A percentile compares a stretch with the other conserved stretches of the same genome.
phyloP scores from a whole-genome alignment of 2,888 invertebrate genomes.

The Drosophila suboccidentalis region DNA sequence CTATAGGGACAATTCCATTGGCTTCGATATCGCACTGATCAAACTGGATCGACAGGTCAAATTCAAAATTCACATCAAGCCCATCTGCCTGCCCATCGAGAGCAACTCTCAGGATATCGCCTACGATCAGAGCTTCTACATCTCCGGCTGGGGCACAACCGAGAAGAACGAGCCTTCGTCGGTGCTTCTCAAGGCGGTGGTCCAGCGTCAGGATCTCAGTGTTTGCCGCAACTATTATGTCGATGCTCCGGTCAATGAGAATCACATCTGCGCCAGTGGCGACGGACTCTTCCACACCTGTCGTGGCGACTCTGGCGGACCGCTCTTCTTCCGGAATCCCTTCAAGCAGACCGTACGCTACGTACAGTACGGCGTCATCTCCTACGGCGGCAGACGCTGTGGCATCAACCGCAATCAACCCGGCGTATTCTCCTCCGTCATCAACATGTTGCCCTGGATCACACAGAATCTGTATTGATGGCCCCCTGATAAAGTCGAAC shows the following conservation, averaged over 20 bases:
- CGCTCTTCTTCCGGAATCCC: constrained; percentile 62
- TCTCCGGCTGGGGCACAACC: constrained; percentile 83
- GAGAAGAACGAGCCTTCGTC: constrained; percentile 54
- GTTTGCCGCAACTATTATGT: constrained; percentile 70
- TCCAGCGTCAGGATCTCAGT: constrained; percentile 49
- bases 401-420: constrained; percentile 85
- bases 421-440: constrained; percentile 87
- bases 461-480: constrained; percentile 74
- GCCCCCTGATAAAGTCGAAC: background rate
- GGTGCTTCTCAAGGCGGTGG: constrained; percentile 69
- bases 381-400: constrained; percentile 88
- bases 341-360: constrained; percentile 63
- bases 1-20: constrained; percentile 84
- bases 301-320: constrained; percentile 81
- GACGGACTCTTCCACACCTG: constrained; percentile 63
- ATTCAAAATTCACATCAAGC: constrained; percentile 71
- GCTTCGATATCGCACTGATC: constrained; percentile 88
- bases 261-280: constrained; percentile 82
- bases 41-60: constrained; percentile 80
- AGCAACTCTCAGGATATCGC: constrained; percentile 26
- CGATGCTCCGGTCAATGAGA: constrained; percentile 58
- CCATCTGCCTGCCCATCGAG: constrained; percentile 82
- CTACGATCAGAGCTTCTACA: constrained; percentile 57
- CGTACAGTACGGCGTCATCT: constrained; percentile 87
- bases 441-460: constrained; percentile 87